These are phyloP conservation scores for Aviceda subcristata DNA, from an alignment of 2,113 vertebrate genomes.

Conservation along the genomic window DNA sequence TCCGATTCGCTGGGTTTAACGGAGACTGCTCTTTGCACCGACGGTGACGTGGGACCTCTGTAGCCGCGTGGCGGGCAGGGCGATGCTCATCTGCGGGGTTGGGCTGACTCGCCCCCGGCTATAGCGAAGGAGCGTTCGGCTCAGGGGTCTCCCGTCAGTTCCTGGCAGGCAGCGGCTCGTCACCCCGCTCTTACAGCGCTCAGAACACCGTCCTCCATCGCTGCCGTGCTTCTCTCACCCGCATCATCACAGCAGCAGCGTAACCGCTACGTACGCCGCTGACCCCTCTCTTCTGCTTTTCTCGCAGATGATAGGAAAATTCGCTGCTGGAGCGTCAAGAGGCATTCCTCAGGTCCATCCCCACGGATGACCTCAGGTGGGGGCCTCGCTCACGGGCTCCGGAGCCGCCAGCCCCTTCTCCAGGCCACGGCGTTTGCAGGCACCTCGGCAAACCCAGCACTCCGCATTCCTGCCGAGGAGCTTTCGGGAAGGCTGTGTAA, in stretches of 20 bases:
- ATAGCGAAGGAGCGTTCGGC: neutral
- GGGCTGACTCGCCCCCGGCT: neutral
- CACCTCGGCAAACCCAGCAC: neutral
- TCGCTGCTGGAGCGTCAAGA: accelerated
- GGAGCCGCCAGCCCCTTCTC: neutral
- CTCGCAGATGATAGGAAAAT: neutral
- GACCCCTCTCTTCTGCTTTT: neutral
- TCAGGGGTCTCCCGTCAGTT: neutral
- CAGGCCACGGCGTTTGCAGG: neutral
- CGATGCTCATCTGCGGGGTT: accelerated
- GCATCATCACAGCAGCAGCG: neutral
- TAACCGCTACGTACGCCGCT: accelerated
- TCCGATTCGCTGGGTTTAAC: neutral
- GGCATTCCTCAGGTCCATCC: neutral
- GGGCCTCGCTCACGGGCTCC: neutral
- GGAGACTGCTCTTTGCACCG: too few species aligned
- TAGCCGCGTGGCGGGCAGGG: accelerated
- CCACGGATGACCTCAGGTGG: neutral
- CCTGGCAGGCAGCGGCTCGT: neutral
- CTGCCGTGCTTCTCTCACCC: accelerated
- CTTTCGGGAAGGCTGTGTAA: neutral
- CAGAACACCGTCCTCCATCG: neutral
- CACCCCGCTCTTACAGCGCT: neutral
- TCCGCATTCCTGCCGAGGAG: neutral
- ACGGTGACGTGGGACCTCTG: neutral